These are phyloP conservation scores for Acropternis orthonyx DNA, from an alignment of 2,797 vertebrate genomes.

Conservation along the genomic window DNA sequence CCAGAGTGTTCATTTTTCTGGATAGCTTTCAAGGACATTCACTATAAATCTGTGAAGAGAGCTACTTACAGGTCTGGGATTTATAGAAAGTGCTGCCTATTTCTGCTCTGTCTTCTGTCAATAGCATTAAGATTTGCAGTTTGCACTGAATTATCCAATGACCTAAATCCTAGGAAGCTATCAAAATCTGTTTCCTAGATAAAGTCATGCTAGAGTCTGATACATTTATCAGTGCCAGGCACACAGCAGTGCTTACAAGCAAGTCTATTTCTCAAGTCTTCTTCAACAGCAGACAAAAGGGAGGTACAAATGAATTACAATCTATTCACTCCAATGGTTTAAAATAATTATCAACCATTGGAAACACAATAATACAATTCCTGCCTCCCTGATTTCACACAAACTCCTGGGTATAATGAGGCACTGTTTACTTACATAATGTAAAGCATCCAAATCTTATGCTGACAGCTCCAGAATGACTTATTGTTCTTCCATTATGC, in stretches of 20 bases:
- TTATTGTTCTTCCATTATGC: conserved; percentile 62
- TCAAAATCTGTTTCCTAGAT: conserved; percentile 73
- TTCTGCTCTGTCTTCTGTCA: conserved; percentile 71
- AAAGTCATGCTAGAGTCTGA: conserved; percentile 48
- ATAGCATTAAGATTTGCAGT: conserved; percentile 68
- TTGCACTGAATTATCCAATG: conserved; percentile 73
- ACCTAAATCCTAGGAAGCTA: conserved; percentile 73
- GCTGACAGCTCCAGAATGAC: conserved; percentile 46
- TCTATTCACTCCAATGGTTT: conserved; percentile 23
- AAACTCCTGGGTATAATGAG: conserved; percentile 24
- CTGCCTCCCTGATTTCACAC: conserved; percentile 31
- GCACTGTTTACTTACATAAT: conserved; percentile 44
- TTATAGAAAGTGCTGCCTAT: conserved; percentile 60
- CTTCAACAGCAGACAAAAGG: conserved; percentile 19
- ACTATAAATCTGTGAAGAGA: conserved; percentile 49
- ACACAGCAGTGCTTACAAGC: conserved; percentile 20
- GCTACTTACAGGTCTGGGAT: conserved; percentile 56
- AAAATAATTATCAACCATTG: conserved; percentile 51
- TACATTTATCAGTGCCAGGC: conserved; percentile 67
- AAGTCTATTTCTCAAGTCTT: conserved; percentile 33
- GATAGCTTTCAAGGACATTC: conserved; percentile 58
- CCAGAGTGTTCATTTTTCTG: neutral
- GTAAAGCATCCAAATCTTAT: neutral
- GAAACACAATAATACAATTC: conserved; percentile 27
- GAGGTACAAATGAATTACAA: conserved; percentile 35